phyloP scores from a whole-genome alignment of 2,113 vertebrate species.

The Hyaena hyaena region DNA sequence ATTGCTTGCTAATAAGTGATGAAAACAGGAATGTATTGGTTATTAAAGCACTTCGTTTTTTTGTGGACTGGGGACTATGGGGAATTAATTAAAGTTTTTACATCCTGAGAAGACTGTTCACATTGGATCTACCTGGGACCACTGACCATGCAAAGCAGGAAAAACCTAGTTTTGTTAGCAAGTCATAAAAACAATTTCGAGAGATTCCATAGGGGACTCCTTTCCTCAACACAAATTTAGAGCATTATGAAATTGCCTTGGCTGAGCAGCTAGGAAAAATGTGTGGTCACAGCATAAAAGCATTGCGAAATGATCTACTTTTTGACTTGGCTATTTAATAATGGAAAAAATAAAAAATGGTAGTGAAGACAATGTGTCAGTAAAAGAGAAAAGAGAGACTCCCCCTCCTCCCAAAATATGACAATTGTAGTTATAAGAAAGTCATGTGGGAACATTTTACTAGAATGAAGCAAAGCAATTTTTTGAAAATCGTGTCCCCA shows the following conservation, averaged over 20 bases:
- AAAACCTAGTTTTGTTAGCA: too few species aligned
- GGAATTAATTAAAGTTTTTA: background rate
- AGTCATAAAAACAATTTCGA: background rate
- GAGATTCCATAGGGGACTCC: too few species aligned
- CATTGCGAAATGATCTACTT: too few species aligned
- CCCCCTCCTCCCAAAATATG: background rate
- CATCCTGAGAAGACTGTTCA: background rate
- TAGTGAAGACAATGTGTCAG: background rate
- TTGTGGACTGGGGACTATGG: background rate
- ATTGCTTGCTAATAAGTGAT: background rate
- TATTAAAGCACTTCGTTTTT: background rate
- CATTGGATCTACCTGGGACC: background rate
- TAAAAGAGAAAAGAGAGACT: background rate
- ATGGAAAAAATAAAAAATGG: background rate
- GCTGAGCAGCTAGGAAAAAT: background rate
- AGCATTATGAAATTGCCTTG: accelerated
- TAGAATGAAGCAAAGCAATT: background rate
- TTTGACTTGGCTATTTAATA: background rate
- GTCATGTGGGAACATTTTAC: background rate
- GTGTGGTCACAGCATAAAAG: background rate
- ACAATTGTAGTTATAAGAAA: background rate
- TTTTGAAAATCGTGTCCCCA: background rate
- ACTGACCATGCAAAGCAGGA: background rate
- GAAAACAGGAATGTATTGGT: background rate
- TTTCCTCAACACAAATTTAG: background rate